Evolutionary conservation across 2,113 vertebrate genomes (phyloP).

Genomic region (Anguilla japonica): DNA sequence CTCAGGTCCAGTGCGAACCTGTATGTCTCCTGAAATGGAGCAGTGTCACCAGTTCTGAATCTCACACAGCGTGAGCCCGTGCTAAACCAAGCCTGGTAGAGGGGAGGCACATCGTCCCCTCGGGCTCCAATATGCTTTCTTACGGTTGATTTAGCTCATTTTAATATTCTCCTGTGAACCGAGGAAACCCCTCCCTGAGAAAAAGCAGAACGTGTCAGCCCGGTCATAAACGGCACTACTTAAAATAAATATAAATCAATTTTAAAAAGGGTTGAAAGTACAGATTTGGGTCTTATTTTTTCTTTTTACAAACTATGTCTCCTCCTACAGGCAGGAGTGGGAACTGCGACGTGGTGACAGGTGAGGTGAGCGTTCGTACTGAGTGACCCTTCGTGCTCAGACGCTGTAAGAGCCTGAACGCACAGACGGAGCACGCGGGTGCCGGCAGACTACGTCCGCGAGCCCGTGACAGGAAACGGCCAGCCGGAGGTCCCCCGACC

Average conservation of each 20-base stretch:
- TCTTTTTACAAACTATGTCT: conserved; percentile 71
- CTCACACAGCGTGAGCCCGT: neutral
- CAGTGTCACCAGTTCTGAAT: neutral
- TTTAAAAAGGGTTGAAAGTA: no score
- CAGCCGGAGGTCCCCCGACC: neutral
- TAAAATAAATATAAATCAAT: no score
- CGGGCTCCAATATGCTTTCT: neutral
- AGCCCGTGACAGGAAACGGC: no score
- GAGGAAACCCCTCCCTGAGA: no score
- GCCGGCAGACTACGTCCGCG: no score
- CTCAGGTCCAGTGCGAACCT: neutral
- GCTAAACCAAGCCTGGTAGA: neutral
- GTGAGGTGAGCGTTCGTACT: neutral
- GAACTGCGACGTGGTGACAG: neutral
- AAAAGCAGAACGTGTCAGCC: no score
- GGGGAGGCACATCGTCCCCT: no score
- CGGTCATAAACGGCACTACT: no score
- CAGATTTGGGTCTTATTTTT: no score
- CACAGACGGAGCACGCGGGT: no score
- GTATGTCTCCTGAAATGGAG: neutral
- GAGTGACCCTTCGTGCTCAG: neutral
- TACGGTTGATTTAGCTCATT: neutral
- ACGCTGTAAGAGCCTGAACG: no score
- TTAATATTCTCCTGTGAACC: neutral
- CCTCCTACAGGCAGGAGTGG: conserved; percentile 70